Percentiles rank a stretch among this genome's conserved stretches.
Conservation (phyloP, 2,888 invertebrate genomes). For the Harpalus rufipes region DNA sequence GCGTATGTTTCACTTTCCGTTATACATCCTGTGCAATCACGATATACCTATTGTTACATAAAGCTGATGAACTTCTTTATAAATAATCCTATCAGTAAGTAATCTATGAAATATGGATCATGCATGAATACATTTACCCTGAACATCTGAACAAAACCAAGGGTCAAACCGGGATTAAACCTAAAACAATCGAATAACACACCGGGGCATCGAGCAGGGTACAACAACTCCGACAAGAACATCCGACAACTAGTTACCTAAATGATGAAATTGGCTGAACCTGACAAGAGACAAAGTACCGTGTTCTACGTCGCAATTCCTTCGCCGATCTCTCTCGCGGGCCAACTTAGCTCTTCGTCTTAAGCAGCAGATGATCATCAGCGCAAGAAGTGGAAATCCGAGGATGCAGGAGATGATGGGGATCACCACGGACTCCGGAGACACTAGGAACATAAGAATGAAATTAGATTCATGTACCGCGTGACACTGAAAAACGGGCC, state of each 20-base stretch:
- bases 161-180: conserved; percentile 18
- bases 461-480: neutral
- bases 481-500: too few relatives aligned
- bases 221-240: conserved; percentile 48
- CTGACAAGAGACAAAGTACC: conserved; percentile 91
- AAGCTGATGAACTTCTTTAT: too few relatives aligned
- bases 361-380: conserved; percentile 92
- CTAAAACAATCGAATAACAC: conserved; percentile 46
- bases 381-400: conserved; percentile 91
- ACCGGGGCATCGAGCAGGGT: conserved; percentile 28
- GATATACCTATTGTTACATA: too few relatives aligned
- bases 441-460: conserved; percentile 80
- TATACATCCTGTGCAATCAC: too few relatives aligned
- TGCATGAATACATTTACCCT: conserved; percentile 28
- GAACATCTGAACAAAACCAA: conserved; percentile 37
- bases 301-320: conserved; percentile 90
- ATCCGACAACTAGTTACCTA: conserved; percentile 79
- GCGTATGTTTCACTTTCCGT: too few relatives aligned
- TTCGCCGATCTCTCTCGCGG: conserved; percentile 88
- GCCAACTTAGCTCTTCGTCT: conserved; percentile 90
- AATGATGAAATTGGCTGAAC: conserved; percentile 85
- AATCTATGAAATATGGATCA: neutral
- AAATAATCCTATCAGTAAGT: neutral
- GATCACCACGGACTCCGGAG: conserved; percentile 92
- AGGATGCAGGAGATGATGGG: conserved; percentile 94